Evolutionary conservation across 2,113 vertebrate species (phyloP).

Genomic region (Tympanuchus pallidicinctus): DNA sequence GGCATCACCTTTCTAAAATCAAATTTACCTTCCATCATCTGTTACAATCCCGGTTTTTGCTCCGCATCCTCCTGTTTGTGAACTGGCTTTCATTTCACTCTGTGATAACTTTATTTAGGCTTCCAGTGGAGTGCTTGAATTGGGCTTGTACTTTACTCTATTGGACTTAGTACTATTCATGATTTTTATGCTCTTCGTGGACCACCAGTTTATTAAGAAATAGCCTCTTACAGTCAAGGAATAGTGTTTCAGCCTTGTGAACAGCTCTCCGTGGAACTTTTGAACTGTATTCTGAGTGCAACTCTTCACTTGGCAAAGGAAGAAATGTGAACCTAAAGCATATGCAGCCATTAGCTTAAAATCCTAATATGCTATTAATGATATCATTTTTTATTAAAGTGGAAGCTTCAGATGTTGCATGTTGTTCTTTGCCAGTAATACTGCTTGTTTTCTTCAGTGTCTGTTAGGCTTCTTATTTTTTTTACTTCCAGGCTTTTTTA

Average conservation of each 20-base stretch:
- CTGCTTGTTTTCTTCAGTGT: background rate
- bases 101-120: background rate
- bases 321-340: background rate
- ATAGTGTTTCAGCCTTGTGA: background rate
- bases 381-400: background rate
- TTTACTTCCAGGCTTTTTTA: background rate
- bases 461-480: background rate
- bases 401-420: background rate
- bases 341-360: slow-evolving; percentile 18
- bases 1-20: background rate
- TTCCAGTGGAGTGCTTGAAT: background rate
- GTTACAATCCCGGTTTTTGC: background rate
- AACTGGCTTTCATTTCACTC: background rate
- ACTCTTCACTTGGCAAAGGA: background rate
- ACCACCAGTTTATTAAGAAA: background rate
- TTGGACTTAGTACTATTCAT: background rate
- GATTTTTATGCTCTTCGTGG: slow-evolving; percentile 15
- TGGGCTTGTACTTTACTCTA: background rate
- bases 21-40: background rate
- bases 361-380: background rate
- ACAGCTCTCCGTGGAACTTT: background rate
- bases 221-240: background rate
- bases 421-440: background rate
- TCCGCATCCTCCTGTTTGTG: background rate
- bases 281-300: background rate